phyloP scores from a whole-genome alignment of 2,888 invertebrate species.

The Scaptomyza polygonia region DNA sequence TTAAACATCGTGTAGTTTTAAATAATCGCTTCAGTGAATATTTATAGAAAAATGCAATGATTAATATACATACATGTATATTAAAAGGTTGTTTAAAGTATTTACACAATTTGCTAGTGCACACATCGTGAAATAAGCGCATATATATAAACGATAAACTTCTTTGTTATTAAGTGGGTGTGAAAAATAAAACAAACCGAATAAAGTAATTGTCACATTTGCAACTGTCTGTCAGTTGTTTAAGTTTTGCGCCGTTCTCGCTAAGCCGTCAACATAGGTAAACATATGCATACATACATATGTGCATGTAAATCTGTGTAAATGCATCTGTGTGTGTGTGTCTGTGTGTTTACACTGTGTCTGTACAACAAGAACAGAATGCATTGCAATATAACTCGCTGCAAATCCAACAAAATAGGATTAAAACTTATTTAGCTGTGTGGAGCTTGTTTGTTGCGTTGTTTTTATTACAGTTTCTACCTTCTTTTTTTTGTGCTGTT shows the following conservation, averaged over 20 bases:
- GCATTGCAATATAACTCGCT: slow-evolving; percentile 33
- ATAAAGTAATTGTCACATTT: background rate
- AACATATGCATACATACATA: background rate
- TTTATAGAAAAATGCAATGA: too few relatives aligned
- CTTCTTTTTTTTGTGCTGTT: slow-evolving; percentile 14
- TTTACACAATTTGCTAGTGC: background rate
- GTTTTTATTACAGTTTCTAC: slow-evolving; percentile 21
- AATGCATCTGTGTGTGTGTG: slow-evolving; percentile 5
- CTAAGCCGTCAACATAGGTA: background rate
- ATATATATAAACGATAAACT: background rate
- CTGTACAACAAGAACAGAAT: slow-evolving; percentile 10
- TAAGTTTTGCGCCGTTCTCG: background rate
- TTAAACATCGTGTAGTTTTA: too few relatives aligned
- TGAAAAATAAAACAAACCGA: background rate
- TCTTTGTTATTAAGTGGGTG: background rate
- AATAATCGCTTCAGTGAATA: too few relatives aligned
- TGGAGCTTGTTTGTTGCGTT: slow-evolving; percentile 1
- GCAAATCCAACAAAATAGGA: slow-evolving; percentile 66
- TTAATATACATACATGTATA: too few relatives aligned
- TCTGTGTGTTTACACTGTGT: slow-evolving; percentile 11
- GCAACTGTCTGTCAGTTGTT: background rate
- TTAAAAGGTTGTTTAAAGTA: too few relatives aligned
- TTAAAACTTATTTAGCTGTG: slow-evolving; percentile 69
- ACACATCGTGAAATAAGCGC: background rate
- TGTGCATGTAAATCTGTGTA: background rate